phyloP scores from a whole-genome alignment of 2,797 vertebrate genomes.

The Sebastes oblongus region DNA sequence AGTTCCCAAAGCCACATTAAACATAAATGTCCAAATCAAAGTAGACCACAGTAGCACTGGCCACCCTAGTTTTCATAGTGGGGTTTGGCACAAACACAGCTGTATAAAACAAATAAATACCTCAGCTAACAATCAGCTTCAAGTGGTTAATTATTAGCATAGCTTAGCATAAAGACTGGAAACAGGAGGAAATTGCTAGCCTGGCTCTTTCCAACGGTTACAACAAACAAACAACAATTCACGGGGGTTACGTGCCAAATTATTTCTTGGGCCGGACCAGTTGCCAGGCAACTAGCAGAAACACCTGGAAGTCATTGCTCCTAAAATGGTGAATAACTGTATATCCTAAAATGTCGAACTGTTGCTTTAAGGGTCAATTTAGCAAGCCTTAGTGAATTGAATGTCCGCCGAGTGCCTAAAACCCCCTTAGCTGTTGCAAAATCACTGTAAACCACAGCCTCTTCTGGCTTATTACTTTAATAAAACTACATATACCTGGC shows the following conservation, averaged over 20 bases:
- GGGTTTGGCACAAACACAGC: not conserved
- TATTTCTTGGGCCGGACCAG: not conserved
- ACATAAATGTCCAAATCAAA: conserved; percentile 47
- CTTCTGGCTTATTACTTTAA: not conserved
- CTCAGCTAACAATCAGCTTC: not conserved
- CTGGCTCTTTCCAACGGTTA: not conserved
- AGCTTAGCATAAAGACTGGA: not conserved
- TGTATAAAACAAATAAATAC: not conserved
- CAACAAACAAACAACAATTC: not conserved
- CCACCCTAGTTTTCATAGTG: not conserved
- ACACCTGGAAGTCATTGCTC: not conserved
- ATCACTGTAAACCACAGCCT: not conserved
- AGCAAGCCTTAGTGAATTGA: not conserved
- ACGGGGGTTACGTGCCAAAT: not conserved
- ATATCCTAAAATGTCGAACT: not conserved
- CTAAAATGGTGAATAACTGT: not conserved
- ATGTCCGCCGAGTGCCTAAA: not conserved
- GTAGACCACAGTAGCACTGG: conserved; percentile 26
- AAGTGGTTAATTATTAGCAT: not conserved
- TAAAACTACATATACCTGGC: not conserved
- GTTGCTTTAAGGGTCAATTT: not conserved
- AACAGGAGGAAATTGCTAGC: not conserved
- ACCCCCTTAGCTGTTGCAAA: not conserved
- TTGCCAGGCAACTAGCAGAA: not conserved
- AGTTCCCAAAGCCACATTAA: conserved; percentile 8